Evolutionary conservation across 1,140 invertebrate species (phyloP), one percentile per base, ranked within the genome.

Genomic region (Ephestia elutella): DNA sequence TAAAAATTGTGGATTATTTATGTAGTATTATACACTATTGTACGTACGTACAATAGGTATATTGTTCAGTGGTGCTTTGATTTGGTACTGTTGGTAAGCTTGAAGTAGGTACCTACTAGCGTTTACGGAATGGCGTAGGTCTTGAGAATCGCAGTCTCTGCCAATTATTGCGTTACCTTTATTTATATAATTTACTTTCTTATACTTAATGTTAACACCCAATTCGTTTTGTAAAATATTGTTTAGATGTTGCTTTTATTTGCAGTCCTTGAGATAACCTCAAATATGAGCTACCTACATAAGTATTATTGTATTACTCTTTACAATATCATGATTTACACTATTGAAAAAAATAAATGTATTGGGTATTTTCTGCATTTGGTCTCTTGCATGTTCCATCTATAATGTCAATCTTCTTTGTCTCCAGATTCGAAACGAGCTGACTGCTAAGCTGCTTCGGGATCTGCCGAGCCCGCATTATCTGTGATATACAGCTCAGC

Each of bases 401-500:
- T 25, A 7, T 25, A 25, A 17, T 17, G 11, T 11, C 32, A 38
- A 44, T 1, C 21, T 56, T 63, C 67, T 73, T 70, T 78, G 66
- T 65, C 54, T 62, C 20, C 70, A 87, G 82, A 84, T 76, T 73
- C 82, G 73, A 82, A 82, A 84, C 82, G 83, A 87, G 82, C 81
- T 76, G 78, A 78, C 83, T 84, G 83, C 77, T 71, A 84, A 88
- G 80, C 80, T 86, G 82, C 82, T 83, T 67, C 62, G 65, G 85
- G 83, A 86, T 84, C 74, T 82, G 78, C 77, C 86, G 89, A 79
- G 85, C 83, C 88, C 86, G 71, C 78, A 78, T 82, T 87, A 89
- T 92, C 93, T 94, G 93, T 94, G 93, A 94, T 94, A 93, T 90
- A 91, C 90, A 92, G 92, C 92, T 93, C 91, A 92, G 91, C 87